Percentiles rank a stretch among this genome's conserved stretches.
Conservation (phyloP, 92 coral and sea anemone species). For the Micromussa lordhowensis region DNA sequence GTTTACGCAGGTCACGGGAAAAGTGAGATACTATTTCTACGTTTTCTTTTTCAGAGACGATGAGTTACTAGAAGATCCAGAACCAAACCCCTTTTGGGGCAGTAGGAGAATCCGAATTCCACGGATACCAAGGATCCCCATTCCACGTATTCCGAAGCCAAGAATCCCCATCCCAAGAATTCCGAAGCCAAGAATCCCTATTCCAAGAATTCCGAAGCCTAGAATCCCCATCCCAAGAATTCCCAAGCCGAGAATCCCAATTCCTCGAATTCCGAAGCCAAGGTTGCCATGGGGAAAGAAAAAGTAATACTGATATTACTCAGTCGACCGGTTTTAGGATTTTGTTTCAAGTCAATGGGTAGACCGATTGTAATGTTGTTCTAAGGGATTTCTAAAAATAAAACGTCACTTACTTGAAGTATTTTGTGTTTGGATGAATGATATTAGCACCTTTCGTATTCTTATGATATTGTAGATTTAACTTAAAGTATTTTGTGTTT, state of each 20-base stretch:
- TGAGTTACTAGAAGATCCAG: background rate
- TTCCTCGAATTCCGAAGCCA: background rate
- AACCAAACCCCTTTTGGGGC: background rate
- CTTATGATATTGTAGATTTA: too few relatives aligned
- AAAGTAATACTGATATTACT: background rate
- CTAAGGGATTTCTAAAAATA: background rate
- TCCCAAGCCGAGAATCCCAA: background rate
- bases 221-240: background rate
- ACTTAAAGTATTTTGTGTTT: background rate
- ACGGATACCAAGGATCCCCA: background rate
- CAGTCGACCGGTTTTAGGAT: background rate
- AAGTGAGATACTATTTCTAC: background rate
- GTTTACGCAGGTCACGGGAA: too few relatives aligned
- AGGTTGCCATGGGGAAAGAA: conserved; percentile 18
- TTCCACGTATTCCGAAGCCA: background rate
- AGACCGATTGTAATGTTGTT: background rate
- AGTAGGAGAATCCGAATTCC: background rate
- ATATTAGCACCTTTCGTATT: background rate
- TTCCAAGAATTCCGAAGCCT: background rate
- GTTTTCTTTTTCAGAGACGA: background rate
- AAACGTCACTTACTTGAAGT: background rate
- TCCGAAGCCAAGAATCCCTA: background rate
- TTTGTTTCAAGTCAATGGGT: background rate
- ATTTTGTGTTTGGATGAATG: background rate
- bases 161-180: background rate